phyloP scores from a whole-genome alignment of 2,888 invertebrate species.

The Erynnis tages region DNA sequence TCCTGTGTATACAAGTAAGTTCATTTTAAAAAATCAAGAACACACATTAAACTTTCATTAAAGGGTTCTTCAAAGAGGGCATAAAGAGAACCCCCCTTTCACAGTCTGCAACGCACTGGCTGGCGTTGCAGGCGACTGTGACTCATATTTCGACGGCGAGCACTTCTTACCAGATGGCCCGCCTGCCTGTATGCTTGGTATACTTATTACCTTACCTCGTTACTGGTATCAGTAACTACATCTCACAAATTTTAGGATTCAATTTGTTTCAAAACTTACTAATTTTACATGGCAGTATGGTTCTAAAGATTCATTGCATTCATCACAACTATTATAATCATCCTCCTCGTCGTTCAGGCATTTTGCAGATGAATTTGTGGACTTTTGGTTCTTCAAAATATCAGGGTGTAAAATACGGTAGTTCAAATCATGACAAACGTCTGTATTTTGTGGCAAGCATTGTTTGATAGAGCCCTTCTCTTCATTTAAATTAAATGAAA shows the following conservation, averaged over 20 bases:
- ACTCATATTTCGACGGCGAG: too few relatives aligned
- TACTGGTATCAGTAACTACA: background rate
- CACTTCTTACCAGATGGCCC: too few relatives aligned
- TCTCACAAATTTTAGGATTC: background rate
- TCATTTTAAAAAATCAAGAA: background rate
- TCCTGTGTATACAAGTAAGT: constrained; percentile 47
- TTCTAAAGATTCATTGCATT: constrained; percentile 34
- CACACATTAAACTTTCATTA: too few relatives aligned
- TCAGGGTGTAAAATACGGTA: constrained; percentile 2
- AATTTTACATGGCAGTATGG: constrained; percentile 37
- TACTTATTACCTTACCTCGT: too few relatives aligned
- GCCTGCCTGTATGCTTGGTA: too few relatives aligned
- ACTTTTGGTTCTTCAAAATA: constrained; percentile 2
- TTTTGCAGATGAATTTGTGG: constrained; percentile 9
- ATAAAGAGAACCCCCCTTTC: too few relatives aligned
- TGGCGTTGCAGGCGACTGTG: too few relatives aligned
- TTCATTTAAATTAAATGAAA: constrained; percentile 11
- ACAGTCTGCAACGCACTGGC: too few relatives aligned
- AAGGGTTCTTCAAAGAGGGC: too few relatives aligned
- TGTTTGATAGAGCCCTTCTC: background rate
- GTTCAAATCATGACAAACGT: background rate
- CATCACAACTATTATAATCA: constrained; percentile 15
- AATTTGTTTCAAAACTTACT: constrained; percentile 20
- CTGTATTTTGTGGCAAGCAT: background rate
- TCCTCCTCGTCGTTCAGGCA: background rate